Evolutionary conservation across 2,888 invertebrate species (phyloP), one percentile per base, ranked within the genome.

Genomic region (Rugalucina vietnamica): DNA sequence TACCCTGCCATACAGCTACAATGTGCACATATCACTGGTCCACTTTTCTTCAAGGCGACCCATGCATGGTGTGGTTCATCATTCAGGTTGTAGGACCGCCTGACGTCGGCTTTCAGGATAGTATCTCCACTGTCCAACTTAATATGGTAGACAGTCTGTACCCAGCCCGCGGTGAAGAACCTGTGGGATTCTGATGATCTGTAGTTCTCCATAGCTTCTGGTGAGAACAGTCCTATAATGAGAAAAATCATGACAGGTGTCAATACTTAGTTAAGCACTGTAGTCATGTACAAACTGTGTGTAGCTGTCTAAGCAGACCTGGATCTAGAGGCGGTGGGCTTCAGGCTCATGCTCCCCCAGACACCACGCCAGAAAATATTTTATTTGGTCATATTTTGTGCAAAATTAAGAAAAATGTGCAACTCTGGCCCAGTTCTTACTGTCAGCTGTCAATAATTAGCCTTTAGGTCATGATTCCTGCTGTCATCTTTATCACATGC

Each of bases 141-240:
- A 5, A 73, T 43, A 24, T 73, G 73, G 18, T 43, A 43, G 5
- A 70, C 36, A 36, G 70, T 70, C 70, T 70, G 70, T 5, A 70
- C 70, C 77, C 79, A 79, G 24, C 79, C 79, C 14, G 71, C 29
- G 5, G 32, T 32, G 60, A 81, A 81, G 32, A 70, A 69, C 37
- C n/a, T 70, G 29, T 81, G 75, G 5, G 69, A 75, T 3, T 76
- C 81, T 27, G 69, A 24, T 5, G 76, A 76, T 36, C 70, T 43
- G 32, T 37, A 81, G 57, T 81, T 72, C 74, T 76, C 54, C 70
- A 65, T 70, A 21, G 69, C 70, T 37, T 54, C 39, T 32, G 57
- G 12, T 29, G 79, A 73, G 29, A 54, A 79, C 5, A 79, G 21
- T 27, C 72, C 81, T 70, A n/a, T 14, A 70, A 39, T 10, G 5